phyloP scores from a whole-genome alignment of 2,113 vertebrate genomes.

The Chroicocephalus ridibundus region DNA sequence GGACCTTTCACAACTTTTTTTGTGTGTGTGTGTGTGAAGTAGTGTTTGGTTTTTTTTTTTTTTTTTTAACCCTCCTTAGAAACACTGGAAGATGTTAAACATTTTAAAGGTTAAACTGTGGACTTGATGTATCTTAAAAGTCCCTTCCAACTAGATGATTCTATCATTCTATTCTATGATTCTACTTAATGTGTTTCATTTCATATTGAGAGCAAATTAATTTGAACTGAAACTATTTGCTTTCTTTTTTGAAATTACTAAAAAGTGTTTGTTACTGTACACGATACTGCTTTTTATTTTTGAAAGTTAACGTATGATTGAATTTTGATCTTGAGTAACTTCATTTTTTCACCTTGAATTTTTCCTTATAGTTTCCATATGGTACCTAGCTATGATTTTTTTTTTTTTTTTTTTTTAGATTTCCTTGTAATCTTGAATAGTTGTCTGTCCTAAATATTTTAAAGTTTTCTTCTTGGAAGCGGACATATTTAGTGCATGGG shows the following conservation, averaged over 20 bases:
- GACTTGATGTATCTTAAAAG: not conserved
- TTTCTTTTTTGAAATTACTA: not conserved
- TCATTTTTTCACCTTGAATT: not conserved
- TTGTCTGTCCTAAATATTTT: not conserved
- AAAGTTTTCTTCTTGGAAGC: not conserved
- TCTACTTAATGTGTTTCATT: not conserved
- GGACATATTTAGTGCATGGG: not conserved
- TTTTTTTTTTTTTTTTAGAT: not conserved
- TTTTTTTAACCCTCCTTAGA: not conserved
- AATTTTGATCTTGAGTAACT: not conserved
- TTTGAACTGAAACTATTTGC: not conserved
- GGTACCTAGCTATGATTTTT: not conserved
- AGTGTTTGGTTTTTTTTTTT: not conserved
- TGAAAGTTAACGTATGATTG: too few species aligned
- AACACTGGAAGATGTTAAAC: not conserved
- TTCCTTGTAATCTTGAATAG: not conserved
- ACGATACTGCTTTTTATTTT: not conserved
- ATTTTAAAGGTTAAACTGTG: not conserved
- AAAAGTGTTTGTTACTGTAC: not conserved
- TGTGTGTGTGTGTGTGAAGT: not conserved
- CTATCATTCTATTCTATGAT: not conserved
- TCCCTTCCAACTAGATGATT: not conserved
- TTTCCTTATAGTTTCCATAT: not conserved
- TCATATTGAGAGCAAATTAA: not conserved
- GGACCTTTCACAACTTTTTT: not conserved